phyloP scores from a whole-genome alignment of 2,797 vertebrate species.

The Trachurus trachurus region DNA sequence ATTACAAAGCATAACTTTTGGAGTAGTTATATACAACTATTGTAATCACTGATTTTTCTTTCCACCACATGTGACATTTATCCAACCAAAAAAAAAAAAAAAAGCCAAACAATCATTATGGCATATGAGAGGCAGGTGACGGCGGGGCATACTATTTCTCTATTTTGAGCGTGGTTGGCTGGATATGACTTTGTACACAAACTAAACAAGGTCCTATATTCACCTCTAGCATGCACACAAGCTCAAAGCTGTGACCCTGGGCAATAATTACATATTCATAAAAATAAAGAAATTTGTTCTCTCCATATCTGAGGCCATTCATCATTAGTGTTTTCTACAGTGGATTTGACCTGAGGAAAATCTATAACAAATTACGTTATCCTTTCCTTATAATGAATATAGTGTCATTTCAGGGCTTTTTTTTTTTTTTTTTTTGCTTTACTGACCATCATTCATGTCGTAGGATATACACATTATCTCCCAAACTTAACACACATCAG shows the following conservation, averaged over 20 bases:
- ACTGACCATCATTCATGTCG: conserved; percentile 6
- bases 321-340: conserved; percentile 23
- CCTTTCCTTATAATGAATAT: background rate
- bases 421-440: background rate
- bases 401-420: conserved; percentile 3
- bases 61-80: background rate
- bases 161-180: conserved; percentile 33
- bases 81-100: background rate
- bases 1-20: background rate
- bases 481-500: conserved; percentile 30
- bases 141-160: conserved; percentile 4
- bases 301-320: conserved; percentile 26
- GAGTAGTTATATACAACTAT: background rate
- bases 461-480: background rate
- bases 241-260: conserved; percentile 34
- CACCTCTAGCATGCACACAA: conserved; percentile 21
- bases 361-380: conserved; percentile 1
- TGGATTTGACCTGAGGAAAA: conserved; percentile 19
- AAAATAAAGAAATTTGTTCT: conserved; percentile 36
- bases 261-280: conserved; percentile 15
- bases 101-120: background rate
- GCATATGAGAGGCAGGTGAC: background rate
- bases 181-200: conserved; percentile 51
- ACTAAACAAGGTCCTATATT: conserved; percentile 30
- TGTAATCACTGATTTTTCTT: background rate